Base-by-base conservation (phyloP, 2,113 vertebrate species). In the Bubalus kerabau region DNA sequence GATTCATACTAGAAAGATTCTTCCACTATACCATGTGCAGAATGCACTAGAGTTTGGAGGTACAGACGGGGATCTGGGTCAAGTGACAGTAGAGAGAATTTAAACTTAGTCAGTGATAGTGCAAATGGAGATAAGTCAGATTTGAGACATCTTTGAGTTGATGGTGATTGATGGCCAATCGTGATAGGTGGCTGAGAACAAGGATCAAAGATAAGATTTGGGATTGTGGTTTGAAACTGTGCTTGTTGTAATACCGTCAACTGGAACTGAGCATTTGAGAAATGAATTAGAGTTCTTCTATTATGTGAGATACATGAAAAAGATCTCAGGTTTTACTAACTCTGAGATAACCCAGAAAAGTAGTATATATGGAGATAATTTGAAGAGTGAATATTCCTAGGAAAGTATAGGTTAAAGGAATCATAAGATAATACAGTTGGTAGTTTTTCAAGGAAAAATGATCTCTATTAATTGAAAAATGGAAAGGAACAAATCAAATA, bases 401-500 rank as follows among this genome's bases (percentile, higher is more conserved):
- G 54, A 83, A 74, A 85, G 12, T 43, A 86, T 15, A 87, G 46
- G 19, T 90, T 94, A 91, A 67, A 82, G 16, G 59, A 95, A 91
- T 30, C 32, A 82, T 57, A 91, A 40, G 11, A 17, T 48, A 85
- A 76, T 54, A 94, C 12, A n/a, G 4, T 28, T 84, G 36, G 30
- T 36, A 40, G 71, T 40, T 95, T 93, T 94, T 84, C 5, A 59
- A 60, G 86, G 88, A 86, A 96, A 90, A 85, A 56, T 86, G 16
- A 54, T 84, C 36, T 94, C 48, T 90, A 76, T 81, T 96, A 94
- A 90, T 17, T 94, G 30, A 95, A 95, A 87, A 96, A 84, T 56
- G 36, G 60, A 90, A 96, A 84, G 40, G 36, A 74, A 76, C 13
- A 87, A 90, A 81, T 57, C 46, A 56, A 23, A 92, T 60, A 84